These are phyloP conservation scores for Chionomys nivalis DNA, from an alignment of 2,113 vertebrate species.

Conservation along the genomic window DNA sequence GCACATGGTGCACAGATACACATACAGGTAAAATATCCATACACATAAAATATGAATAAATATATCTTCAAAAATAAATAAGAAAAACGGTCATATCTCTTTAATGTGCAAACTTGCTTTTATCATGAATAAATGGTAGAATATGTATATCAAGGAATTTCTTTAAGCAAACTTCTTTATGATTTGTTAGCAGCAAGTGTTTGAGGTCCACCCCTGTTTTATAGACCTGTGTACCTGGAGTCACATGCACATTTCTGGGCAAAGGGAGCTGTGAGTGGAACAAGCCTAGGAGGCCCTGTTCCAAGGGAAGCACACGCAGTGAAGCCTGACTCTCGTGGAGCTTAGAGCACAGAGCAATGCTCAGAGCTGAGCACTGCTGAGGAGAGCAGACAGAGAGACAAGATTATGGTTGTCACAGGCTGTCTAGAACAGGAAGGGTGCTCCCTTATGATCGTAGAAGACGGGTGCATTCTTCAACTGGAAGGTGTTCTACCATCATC, in stretches of 20 bases:
- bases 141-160: background rate
- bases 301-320: background rate
- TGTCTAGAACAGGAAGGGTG: background rate
- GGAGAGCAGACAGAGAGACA: background rate
- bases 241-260: background rate
- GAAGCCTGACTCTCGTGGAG: background rate
- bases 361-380: accelerated
- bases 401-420: background rate
- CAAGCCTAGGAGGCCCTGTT: background rate
- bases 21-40: background rate
- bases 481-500: background rate
- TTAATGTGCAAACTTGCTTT: background rate
- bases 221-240: background rate
- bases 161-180: background rate
- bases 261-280: background rate
- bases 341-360: background rate
- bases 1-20: background rate
- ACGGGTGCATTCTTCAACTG: background rate
- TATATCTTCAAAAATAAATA: background rate
- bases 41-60: background rate
- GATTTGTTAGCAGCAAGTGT: background rate
- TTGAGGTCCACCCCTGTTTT: background rate
- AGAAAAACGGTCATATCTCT: background rate
- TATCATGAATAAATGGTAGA: background rate
- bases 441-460: background rate